Base-by-base conservation (phyloP, 2,797 vertebrate genomes). In the Acanthurus tractus region DNA sequence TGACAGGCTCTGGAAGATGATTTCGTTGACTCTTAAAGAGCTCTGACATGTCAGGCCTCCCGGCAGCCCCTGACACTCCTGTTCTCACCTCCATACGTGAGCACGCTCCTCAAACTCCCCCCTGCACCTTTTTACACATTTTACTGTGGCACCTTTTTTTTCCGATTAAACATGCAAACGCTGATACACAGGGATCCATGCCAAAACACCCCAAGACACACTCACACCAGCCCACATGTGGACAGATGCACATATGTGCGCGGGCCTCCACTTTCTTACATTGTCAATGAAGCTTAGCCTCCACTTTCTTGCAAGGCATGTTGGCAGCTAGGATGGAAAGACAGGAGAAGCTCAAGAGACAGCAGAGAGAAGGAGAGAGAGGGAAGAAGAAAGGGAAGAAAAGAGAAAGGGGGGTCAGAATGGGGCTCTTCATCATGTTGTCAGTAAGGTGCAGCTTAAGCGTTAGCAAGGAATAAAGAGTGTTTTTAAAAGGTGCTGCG, bases 401-500 rank as follows among this genome's bases (percentile, higher is more conserved):
- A 54, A 48, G 63, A 76, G 59, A 73, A 29, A 58, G 81, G 8
- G 12, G 63, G 74, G 52, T 66, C 1, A 69, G 81, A 76, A 79
- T 72, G 59, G 71, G 69, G 75, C 86, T 83, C 83, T 93, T 87
- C 88, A 92, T 93, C 92, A 88, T 89, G 83, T 85, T 91, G 90
- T 90, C 89, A 90, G 86, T 17, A 48, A 86, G 86, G 70, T 80
- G 83, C 85, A 70, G 90, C 86, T 89, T 87, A 84, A 73, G 85
- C 72, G 58, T 88, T 85, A 81, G 84, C 68, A 4, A 54, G 83
- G 83, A 91, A 90, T 89, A 87, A 88, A 85, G 84, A 88, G 86
- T 85, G 83, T 89, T 94, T 92, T 89, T 89, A 91, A 90, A 90
- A 89, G 86, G 84, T 89, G 86, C 87, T 87, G 67, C 54, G 59